phyloP scores from a whole-genome alignment of 2,888 invertebrate genomes.

The Galerucella pusilla region DNA sequence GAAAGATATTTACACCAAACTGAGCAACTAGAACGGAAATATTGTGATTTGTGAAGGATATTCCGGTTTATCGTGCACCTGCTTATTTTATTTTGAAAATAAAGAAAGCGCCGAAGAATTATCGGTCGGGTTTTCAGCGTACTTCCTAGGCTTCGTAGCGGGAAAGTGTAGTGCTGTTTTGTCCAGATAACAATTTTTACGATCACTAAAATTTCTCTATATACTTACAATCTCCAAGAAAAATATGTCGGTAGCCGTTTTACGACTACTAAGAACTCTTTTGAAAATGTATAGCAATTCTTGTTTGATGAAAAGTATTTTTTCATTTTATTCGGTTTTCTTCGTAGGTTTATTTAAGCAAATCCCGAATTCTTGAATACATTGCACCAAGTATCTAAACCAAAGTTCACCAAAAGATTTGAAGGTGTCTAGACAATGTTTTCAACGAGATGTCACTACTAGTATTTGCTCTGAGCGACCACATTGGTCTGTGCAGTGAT shows the following conservation, averaged over 20 bases:
- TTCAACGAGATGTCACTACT: too few species aligned
- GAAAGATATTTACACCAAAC: conserved; percentile 35
- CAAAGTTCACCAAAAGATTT: too few species aligned
- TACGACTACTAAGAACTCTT: not conserved
- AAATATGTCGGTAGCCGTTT: not conserved
- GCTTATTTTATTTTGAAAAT: conserved; percentile 30
- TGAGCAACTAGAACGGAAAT: conserved; percentile 37
- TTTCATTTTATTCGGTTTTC: too few species aligned
- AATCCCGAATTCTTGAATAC: too few species aligned
- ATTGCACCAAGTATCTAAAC: too few species aligned
- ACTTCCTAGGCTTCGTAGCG: not conserved
- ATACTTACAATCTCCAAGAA: not conserved
- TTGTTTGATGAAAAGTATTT: too few species aligned
- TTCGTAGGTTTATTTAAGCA: too few species aligned
- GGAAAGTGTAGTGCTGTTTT: conserved; percentile 10
- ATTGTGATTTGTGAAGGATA: conserved; percentile 32
- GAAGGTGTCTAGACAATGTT: too few species aligned
- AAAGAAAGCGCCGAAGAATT: conserved; percentile 19
- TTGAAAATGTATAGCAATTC: too few species aligned
- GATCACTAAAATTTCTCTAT: not conserved
- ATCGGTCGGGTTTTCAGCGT: conserved; percentile 9
- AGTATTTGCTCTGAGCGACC: too few species aligned
- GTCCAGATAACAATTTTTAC: conserved; percentile 18
- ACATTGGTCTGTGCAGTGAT: too few species aligned
- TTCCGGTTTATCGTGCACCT: conserved; percentile 33